Percentiles rank a stretch among this genome's conserved stretches.
Evolutionary conservation across 2,797 vertebrate species (phyloP).

Genomic region (Apogon talboti): DNA sequence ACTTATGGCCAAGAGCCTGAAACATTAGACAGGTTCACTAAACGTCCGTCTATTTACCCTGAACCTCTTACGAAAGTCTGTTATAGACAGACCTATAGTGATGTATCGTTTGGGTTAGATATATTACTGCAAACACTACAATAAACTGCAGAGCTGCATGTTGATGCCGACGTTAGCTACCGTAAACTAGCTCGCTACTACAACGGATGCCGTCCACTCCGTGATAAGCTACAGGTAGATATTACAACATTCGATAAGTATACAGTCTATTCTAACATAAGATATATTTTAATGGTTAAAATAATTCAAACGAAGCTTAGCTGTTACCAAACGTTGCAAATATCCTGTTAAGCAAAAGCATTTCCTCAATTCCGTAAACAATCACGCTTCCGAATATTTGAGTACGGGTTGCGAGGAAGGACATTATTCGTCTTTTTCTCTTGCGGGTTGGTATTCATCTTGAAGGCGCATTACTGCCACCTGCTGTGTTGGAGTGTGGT

Average conservation of each 20-base stretch:
- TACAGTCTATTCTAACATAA: neutral
- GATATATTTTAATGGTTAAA: neutral
- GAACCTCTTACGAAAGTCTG: neutral
- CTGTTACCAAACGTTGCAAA: neutral
- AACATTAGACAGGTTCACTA: neutral
- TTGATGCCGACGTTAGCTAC: slow-evolving; percentile 19
- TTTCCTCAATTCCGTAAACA: slow-evolving; percentile 64
- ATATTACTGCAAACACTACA: neutral
- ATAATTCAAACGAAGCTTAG: neutral
- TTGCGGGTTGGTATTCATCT: too few species aligned
- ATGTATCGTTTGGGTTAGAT: neutral
- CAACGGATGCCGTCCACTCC: neutral
- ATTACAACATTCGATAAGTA: too few species aligned
- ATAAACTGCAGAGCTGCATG: neutral
- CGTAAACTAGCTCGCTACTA: slow-evolving; percentile 30
- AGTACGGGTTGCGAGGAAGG: slow-evolving; percentile 43
- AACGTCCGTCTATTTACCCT: neutral
- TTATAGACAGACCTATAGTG: neutral
- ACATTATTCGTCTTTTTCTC: slow-evolving; percentile 38
- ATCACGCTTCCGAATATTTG: slow-evolving; percentile 51
- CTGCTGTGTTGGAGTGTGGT: too few species aligned
- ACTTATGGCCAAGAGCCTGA: neutral
- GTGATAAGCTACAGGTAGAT: neutral
- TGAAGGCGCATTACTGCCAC: too few species aligned
- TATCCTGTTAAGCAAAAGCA: slow-evolving; percentile 1